Percentiles rank a stretch among this genome's conserved stretches.
Conservation (phyloP, 2,113 vertebrate genomes). For the Alosa alosa region DNA sequence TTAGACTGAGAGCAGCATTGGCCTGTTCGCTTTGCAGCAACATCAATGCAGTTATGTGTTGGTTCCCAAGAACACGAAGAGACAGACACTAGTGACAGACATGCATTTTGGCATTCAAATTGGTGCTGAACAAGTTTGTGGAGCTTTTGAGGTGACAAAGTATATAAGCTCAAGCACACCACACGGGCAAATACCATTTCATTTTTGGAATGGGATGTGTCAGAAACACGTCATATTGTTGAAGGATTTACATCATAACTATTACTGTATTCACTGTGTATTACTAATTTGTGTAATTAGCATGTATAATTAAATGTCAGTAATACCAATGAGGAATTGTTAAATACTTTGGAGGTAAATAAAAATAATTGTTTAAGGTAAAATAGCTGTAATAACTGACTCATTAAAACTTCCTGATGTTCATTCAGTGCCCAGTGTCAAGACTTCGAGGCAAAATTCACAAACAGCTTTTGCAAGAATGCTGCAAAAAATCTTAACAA, state of each 20-base stretch:
- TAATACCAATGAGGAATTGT: not conserved
- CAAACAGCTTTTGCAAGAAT: not conserved
- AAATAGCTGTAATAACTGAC: not conserved
- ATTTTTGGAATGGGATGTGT: not conserved
- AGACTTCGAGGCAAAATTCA: constrained; percentile 2
- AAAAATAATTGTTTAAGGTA: not conserved
- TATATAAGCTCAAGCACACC: not conserved
- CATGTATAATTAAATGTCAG: not conserved
- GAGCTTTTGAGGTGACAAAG: not conserved
- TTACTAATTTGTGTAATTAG: not conserved
- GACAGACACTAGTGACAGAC: constrained; percentile 30
- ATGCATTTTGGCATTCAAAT: constrained; percentile 23
- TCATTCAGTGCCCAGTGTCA: constrained; percentile 17
- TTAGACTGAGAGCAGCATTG: not conserved
- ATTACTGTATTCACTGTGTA: not conserved
- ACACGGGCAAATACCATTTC: constrained; percentile 1
- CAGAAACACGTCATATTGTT: not conserved
- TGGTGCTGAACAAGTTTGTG: constrained; percentile 3
- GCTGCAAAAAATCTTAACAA: constrained; percentile 4
- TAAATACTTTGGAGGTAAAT: constrained; percentile 8
- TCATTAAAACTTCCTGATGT: not conserved
- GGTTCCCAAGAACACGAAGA: constrained; percentile 10
- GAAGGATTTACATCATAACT: not conserved
- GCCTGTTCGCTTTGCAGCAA: constrained; percentile 5
- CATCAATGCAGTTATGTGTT: constrained; percentile 26